Conservation (phyloP, 2,797 vertebrate genomes). For the Mionectes olivaceus region DNA sequence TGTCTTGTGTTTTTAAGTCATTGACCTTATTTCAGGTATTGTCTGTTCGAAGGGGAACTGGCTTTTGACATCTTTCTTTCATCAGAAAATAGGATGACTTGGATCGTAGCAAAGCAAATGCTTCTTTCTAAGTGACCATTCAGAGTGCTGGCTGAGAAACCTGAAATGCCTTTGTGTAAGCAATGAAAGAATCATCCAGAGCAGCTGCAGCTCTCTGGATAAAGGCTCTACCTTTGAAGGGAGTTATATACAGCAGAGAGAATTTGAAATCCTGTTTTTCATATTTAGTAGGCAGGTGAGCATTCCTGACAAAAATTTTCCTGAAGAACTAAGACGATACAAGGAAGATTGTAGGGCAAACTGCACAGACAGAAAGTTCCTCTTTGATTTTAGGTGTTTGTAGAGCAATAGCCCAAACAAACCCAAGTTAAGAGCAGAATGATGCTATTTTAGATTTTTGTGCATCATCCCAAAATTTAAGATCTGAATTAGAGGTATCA, state of each 20-base stretch:
- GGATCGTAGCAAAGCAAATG: not conserved
- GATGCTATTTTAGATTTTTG: not conserved
- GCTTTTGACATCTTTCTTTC: conserved; percentile 30
- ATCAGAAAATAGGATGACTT: not conserved
- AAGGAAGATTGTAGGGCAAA: not conserved
- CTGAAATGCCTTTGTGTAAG: not conserved
- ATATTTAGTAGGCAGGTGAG: not conserved
- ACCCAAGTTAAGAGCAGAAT: not conserved
- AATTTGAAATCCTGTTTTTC: not conserved
- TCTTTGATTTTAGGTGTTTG: not conserved
- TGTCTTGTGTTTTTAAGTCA: not conserved
- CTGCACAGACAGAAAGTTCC: not conserved
- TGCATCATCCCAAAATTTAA: not conserved
- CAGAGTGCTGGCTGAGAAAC: not conserved
- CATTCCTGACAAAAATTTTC: not conserved
- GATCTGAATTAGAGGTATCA: not conserved
- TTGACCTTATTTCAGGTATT: conserved; percentile 28
- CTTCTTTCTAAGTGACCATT: conserved; percentile 12
- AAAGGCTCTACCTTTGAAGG: not conserved
- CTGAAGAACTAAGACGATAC: not conserved
- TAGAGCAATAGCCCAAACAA: not conserved
- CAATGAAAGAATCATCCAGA: not conserved
- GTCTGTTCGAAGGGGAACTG: not conserved
- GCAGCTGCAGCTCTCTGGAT: not conserved
- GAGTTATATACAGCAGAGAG: not conserved